phyloP scores from a whole-genome alignment of 2,797 vertebrate genomes.

The Furcifer pardalis region DNA sequence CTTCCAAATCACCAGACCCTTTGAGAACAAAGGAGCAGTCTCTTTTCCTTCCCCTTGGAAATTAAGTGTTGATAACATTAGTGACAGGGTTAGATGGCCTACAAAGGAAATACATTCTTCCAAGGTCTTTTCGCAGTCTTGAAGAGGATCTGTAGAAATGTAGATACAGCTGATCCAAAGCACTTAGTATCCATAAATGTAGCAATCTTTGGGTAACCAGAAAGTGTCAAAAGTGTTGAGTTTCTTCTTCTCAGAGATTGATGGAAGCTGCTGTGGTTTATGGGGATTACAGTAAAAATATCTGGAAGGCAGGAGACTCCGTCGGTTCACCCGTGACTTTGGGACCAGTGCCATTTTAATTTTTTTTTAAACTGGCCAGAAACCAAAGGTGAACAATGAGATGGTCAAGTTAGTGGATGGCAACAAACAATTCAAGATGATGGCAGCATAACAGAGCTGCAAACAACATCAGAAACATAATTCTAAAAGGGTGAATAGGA shows the following conservation, averaged over 20 bases:
- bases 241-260: not conserved
- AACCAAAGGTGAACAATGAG: too few species aligned
- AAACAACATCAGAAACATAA: not conserved
- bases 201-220: too few species aligned
- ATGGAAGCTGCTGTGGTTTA: not conserved
- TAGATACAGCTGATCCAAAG: not conserved
- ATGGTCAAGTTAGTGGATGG: too few species aligned
- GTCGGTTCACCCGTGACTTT: not conserved
- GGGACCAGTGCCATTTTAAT: not conserved
- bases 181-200: too few species aligned
- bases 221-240: not conserved
- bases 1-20: constrained; percentile 2
- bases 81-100: not conserved
- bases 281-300: not conserved
- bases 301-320: not conserved
- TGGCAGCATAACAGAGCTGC: not conserved
- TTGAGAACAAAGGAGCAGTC: not conserved
- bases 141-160: too few species aligned
- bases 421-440: not conserved
- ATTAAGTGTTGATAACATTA: not conserved
- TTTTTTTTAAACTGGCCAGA: too few species aligned
- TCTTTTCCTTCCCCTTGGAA: constrained; percentile 24
- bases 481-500: not conserved
- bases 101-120: not conserved
- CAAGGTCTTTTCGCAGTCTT: not conserved